Evolutionary conservation across 2,888 invertebrate genomes (phyloP).

Genomic region (Caenorhabditis sp.): DNA sequence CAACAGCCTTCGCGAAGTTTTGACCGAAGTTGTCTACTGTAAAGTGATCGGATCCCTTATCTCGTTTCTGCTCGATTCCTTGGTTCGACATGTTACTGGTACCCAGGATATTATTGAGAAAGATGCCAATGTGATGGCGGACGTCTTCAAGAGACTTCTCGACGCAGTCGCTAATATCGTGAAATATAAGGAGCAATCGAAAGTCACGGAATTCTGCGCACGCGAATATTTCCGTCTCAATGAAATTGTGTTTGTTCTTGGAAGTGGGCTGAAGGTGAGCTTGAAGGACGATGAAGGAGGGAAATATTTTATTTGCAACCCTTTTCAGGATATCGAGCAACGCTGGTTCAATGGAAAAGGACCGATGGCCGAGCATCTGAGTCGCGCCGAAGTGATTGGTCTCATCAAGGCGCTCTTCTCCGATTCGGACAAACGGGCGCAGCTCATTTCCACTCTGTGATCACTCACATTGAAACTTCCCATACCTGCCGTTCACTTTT

Average conservation of each 20-base stretch:
- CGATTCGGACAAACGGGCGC: slow-evolving; percentile 68
- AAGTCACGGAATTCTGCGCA: slow-evolving; percentile 76
- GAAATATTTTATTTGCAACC: neutral
- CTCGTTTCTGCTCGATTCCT: slow-evolving; percentile 73
- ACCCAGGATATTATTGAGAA: slow-evolving; percentile 65
- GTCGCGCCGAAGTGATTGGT: slow-evolving; percentile 71
- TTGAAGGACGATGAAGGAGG: neutral
- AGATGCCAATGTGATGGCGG: slow-evolving; percentile 64
- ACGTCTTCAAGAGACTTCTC: slow-evolving; percentile 66
- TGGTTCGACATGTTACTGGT: slow-evolving; percentile 59
- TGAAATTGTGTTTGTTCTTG: slow-evolving; percentile 79
- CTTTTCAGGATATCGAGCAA: slow-evolving; percentile 75
- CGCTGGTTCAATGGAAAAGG: slow-evolving; percentile 82
- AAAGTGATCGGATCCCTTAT: slow-evolving; percentile 75
- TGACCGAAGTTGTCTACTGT: slow-evolving; percentile 77
- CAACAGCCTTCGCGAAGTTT: slow-evolving; percentile 74
- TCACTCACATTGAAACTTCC: neutral
- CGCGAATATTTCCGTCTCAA: slow-evolving; percentile 76
- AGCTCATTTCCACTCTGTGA: slow-evolving; percentile 49
- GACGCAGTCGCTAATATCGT: slow-evolving; percentile 63
- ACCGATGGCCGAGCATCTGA: slow-evolving; percentile 78
- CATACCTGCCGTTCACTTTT: neutral
- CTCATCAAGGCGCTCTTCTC: slow-evolving; percentile 73
- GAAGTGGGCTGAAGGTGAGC: slow-evolving; percentile 73
- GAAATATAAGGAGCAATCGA: slow-evolving; percentile 37